Percentiles rank a stretch among this genome's conserved stretches.
These are phyloP conservation scores for Neostethus bicornis DNA, from an alignment of 2,797 vertebrate species.

Conservation along the genomic window DNA sequence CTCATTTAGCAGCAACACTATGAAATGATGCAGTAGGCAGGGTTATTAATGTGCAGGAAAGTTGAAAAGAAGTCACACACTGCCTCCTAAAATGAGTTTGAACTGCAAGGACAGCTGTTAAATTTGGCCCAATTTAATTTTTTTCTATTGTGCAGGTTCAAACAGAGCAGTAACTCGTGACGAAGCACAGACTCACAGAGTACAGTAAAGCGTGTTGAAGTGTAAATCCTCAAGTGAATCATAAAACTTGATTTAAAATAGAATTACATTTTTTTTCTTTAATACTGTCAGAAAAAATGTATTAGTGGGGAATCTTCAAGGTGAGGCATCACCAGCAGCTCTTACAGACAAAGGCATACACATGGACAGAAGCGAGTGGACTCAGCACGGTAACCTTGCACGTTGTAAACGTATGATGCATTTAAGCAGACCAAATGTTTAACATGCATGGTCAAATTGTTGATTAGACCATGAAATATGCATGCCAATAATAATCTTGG, in stretches of 20 bases:
- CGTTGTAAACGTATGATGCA: slow-evolving; percentile 28
- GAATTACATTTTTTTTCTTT: slow-evolving; percentile 15
- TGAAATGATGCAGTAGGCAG: no score
- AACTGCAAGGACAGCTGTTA: slow-evolving; percentile 13
- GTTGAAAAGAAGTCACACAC: slow-evolving; percentile 13
- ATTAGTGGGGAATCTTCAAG: slow-evolving; percentile 16
- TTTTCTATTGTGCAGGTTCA: slow-evolving; percentile 35
- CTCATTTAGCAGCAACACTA: no score
- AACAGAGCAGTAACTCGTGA: slow-evolving; percentile 14
- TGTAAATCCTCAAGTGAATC: slow-evolving; percentile 25
- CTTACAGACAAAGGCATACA: slow-evolving; percentile 17
- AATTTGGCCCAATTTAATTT: slow-evolving; percentile 28
- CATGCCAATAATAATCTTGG: slow-evolving; percentile 21
- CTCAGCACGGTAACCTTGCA: slow-evolving; percentile 29
- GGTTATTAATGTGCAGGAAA: slow-evolving; percentile 34
- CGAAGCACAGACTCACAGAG: slow-evolving; percentile 10
- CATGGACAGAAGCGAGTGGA: slow-evolving; percentile 12
- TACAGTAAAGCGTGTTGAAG: slow-evolving; percentile 25
- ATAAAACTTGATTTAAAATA: slow-evolving; percentile 29
- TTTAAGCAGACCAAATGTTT: slow-evolving; percentile 23
- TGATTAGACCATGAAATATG: slow-evolving; percentile 43
- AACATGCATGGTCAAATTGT: slow-evolving; percentile 27
- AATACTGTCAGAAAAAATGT: slow-evolving; percentile 23
- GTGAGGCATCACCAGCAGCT: slow-evolving; percentile 7
- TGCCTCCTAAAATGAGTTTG: slow-evolving; percentile 30